Base-by-base conservation (phyloP, 2,113 vertebrate species). In the Platysteira castanea region DNA sequence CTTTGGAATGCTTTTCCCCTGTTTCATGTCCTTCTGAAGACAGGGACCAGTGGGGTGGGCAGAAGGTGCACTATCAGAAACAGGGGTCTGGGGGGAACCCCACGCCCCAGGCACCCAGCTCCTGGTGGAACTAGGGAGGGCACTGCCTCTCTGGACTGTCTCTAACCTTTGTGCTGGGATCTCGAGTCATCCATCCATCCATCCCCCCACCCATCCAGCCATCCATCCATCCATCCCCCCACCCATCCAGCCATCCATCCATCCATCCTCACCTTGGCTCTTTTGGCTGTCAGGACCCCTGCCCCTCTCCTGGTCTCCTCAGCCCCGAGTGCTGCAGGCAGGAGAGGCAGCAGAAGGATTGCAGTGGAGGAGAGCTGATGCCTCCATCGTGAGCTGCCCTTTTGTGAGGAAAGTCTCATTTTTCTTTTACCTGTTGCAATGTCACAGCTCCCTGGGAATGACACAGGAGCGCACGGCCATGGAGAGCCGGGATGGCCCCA, bases 81-180 rank as follows among this genome's bases (percentile, higher is more conserved):
- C 6, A 42, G 13, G 13, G 28, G 2, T 11, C 10, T 26, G 27
- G 5, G 6, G 6, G 20, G 12, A 21, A 0, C 42, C 57, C 42
- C 0, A 1, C 46, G 61, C 13, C 16, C 10, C n/a, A 64, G 15
- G 27, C 9, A 39, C n/a, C 39, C 12, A 24, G 42, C 26, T 12
- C 44, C n/a, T 75, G 74, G 15, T 60, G 53, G 28, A 73, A 57
- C 6, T 16, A 15, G 15, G 41, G 26, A 53, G 13, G 23, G 7
- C 26, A 37, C 15, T 37, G 39, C 28, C 15, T 10, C 44, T 13
- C 24, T 15, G 35, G 9, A 21, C 15, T 79, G 15, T 26, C 54
- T 89, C 23, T 47, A 78, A 2, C 7, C 33, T 35, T 78, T 4
- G 1, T 12, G 8, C 20, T 88, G 49, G 21, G 9, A 65, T 27